Evolutionary conservation across 1,140 invertebrate genomes (phyloP).

Genomic region (Danaus plexippus): DNA sequence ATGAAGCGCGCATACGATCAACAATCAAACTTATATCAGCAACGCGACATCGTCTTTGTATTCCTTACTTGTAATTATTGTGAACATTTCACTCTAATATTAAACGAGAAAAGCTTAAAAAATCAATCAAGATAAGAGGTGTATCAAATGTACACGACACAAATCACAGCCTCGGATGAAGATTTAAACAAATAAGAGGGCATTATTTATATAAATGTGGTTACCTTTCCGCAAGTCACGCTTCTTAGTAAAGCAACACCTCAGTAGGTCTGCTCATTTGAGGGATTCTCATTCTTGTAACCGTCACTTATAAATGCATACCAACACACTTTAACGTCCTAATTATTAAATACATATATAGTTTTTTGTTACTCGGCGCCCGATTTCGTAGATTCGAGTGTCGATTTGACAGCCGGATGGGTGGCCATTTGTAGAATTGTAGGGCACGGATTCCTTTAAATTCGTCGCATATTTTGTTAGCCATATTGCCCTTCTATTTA

Average conservation of each 20-base stretch:
- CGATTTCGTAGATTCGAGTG: conserved; percentile 52
- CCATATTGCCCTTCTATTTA: no score
- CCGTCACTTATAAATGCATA: conserved; percentile 12
- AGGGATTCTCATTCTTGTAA: conserved; percentile 31
- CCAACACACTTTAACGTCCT: conserved; percentile 3
- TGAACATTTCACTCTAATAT: conserved; percentile 10
- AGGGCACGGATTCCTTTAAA: no score
- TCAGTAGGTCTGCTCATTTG: conserved; percentile 26
- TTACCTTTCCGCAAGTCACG: conserved; percentile 52
- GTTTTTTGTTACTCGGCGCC: conserved; percentile 38
- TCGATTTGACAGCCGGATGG: conserved; percentile 48
- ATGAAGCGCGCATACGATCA: no score
- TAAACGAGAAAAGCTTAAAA: conserved; percentile 11
- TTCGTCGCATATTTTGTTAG: no score
- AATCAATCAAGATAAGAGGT: not conserved
- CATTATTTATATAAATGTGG: conserved; percentile 66
- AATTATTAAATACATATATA: no score
- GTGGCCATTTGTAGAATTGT: conserved; percentile 31
- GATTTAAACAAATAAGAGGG: conserved; percentile 65
- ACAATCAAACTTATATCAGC: conserved; percentile 6
- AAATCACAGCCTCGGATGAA: conserved; percentile 64
- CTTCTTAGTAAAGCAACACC: conserved; percentile 64
- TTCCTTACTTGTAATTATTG: not conserved
- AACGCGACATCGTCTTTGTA: conserved; percentile 2
- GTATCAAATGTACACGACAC: conserved; percentile 27